Percentiles rank a stretch among this genome's conserved stretches.
Evolutionary conservation across 2,888 invertebrate species (phyloP).

Genomic region (Eupeodes latifasciatus): DNA sequence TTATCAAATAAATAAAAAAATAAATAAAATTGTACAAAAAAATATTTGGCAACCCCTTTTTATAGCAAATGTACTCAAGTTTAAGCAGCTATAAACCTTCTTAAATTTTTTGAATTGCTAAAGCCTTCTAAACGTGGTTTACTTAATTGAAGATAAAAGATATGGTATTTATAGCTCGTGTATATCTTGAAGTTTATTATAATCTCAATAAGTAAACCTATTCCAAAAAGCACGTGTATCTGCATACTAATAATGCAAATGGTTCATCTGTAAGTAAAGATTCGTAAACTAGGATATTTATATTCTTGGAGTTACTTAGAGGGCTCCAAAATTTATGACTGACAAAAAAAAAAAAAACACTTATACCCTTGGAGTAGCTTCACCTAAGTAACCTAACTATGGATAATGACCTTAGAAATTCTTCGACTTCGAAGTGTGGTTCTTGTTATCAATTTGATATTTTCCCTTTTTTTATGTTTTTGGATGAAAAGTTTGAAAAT

Average conservation of each 20-base stretch:
- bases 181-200: conserved; percentile 61
- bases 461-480: too few species aligned
- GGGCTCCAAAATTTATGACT: neutral
- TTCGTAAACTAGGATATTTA: neutral
- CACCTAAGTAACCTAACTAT: too few species aligned
- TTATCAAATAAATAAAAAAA: too few species aligned
- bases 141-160: conserved; percentile 72
- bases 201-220: conserved; percentile 39
- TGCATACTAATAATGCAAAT: conserved; percentile 66
- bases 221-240: conserved; percentile 51
- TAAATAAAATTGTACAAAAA: too few species aligned
- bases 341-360: neutral
- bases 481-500: too few species aligned
- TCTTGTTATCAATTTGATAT: too few species aligned
- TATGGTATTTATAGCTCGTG: conserved; percentile 53
- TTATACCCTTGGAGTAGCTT: too few species aligned
- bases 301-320: neutral
- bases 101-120: conserved; percentile 39
- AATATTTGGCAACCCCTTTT: conserved; percentile 2
- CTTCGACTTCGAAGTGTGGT: too few species aligned
- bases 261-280: neutral
- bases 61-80: neutral
- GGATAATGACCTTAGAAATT: too few species aligned
- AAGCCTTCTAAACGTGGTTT: conserved; percentile 39
- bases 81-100: neutral